These are phyloP conservation scores for Anguilla rostrata DNA, from an alignment of 2,113 vertebrate species.

Conservation along the genomic window DNA sequence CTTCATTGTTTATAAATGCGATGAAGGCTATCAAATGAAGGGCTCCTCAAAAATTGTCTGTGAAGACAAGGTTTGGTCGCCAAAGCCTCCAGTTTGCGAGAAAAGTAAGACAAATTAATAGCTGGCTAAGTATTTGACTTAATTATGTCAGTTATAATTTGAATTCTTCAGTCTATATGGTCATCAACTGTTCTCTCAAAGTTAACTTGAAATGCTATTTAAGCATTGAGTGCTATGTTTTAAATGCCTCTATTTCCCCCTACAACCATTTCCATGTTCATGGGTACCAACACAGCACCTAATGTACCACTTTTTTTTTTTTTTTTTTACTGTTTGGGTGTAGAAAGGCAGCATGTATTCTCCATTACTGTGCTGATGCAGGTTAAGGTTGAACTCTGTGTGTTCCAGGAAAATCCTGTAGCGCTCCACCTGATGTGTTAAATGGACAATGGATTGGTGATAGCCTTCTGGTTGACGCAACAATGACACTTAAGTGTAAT, in stretches of 20 bases:
- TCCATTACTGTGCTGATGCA: too few species aligned
- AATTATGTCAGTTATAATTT: too few species aligned
- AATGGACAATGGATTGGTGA: constrained; percentile 32
- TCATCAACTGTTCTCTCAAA: not conserved
- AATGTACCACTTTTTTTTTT: too few species aligned
- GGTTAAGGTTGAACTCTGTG: not conserved
- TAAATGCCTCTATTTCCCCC: too few species aligned
- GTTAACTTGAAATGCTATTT: not conserved
- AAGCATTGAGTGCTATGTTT: not conserved
- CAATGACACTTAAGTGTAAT: constrained; percentile 27
- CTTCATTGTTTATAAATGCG: constrained; percentile 34
- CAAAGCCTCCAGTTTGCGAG: constrained; percentile 40
- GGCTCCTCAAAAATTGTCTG: constrained; percentile 33
- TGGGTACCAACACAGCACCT: too few species aligned
- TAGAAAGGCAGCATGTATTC: too few species aligned
- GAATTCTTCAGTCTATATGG: too few species aligned
- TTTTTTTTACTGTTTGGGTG: too few species aligned
- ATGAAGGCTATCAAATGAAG: rapidly evolving
- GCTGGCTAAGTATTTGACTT: too few species aligned
- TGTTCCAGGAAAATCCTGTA: constrained; percentile 39
- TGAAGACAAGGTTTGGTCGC: constrained; percentile 37
- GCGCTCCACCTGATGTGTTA: not conserved
- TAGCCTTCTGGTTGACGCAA: constrained; percentile 36
- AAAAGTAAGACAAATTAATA: constrained; percentile 25
- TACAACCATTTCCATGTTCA: too few species aligned